Conservation (phyloP, 1,140 invertebrate genomes). For the Ptiloglossa arizonensis region DNA sequence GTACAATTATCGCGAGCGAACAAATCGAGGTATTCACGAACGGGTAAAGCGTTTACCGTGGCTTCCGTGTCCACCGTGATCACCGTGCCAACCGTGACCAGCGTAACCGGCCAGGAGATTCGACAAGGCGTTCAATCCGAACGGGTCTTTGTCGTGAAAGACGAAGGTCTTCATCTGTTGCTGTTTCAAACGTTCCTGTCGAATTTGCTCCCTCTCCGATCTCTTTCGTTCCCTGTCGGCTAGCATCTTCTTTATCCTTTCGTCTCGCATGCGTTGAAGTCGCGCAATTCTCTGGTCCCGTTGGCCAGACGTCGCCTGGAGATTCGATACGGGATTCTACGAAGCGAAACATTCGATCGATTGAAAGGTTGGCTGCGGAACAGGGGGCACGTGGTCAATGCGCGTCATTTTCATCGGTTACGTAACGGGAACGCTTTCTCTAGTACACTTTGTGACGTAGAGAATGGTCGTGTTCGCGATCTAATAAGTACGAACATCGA, state of each 20-base stretch:
- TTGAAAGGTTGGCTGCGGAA: too few species aligned
- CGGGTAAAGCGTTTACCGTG: slow-evolving; percentile 20
- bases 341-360: background rate
- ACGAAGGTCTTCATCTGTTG: slow-evolving; percentile 30
- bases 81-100: slow-evolving; percentile 33
- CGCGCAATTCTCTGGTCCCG: slow-evolving; percentile 38
- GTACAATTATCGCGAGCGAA: background rate
- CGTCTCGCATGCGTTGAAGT: slow-evolving; percentile 35
- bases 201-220: slow-evolving; percentile 43
- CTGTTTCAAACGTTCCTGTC: slow-evolving; percentile 56
- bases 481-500: slow-evolving; percentile 46
- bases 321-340: slow-evolving; percentile 73
- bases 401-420: too few species aligned
- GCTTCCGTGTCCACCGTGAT: slow-evolving; percentile 38
- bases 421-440: too few species aligned
- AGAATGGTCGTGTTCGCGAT: slow-evolving; percentile 75
- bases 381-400: too few species aligned
- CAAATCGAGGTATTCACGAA: background rate
- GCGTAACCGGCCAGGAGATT: slow-evolving; percentile 56
- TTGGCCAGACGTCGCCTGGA: slow-evolving; percentile 61
- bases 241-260: slow-evolving; percentile 38
- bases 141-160: slow-evolving; percentile 53
- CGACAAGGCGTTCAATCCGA: slow-evolving; percentile 61
- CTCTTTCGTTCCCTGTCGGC: slow-evolving; percentile 46
- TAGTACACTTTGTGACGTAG: background rate